Percentiles rank a stretch among this genome's conserved stretches.
phyloP scores from a whole-genome alignment of 2,113 vertebrate species.

The Phoenicopterus ruber region DNA sequence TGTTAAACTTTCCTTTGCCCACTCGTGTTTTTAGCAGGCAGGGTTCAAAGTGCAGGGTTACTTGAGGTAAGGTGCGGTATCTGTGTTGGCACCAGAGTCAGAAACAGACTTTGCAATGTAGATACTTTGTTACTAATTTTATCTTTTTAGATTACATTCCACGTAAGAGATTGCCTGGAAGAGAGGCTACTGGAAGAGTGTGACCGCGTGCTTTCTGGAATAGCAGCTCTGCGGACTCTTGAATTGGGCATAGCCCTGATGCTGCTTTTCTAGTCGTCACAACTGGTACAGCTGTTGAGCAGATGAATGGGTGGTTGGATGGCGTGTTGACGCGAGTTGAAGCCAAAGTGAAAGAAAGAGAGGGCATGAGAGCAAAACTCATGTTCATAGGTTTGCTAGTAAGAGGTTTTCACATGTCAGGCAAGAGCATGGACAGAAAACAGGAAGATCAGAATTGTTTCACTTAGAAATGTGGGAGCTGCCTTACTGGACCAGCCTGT shows the following conservation, averaged over 20 bases:
- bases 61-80: accelerated
- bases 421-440: background rate
- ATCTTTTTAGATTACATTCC: background rate
- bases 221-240: background rate
- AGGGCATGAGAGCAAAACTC: background rate
- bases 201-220: background rate
- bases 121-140: background rate
- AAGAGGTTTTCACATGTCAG: accelerated
- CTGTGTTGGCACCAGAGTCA: background rate
- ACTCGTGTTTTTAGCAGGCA: accelerated
- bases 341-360: background rate
- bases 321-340: background rate
- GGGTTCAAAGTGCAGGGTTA: background rate
- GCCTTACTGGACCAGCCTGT: background rate
- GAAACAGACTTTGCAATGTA: background rate
- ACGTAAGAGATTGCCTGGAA: background rate
- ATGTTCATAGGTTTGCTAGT: accelerated
- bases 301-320: accelerated
- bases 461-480: background rate
- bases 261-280: background rate
- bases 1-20: background rate
- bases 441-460: background rate
- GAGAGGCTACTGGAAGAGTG: too few species aligned
- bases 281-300: background rate
- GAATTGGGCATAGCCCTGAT: background rate